A percentile compares a stretch with the other conserved stretches of the same genome.
These are phyloP conservation scores for Trachops cirrhosus DNA, from an alignment of 2,797 vertebrate genomes.

Conservation along the genomic window DNA sequence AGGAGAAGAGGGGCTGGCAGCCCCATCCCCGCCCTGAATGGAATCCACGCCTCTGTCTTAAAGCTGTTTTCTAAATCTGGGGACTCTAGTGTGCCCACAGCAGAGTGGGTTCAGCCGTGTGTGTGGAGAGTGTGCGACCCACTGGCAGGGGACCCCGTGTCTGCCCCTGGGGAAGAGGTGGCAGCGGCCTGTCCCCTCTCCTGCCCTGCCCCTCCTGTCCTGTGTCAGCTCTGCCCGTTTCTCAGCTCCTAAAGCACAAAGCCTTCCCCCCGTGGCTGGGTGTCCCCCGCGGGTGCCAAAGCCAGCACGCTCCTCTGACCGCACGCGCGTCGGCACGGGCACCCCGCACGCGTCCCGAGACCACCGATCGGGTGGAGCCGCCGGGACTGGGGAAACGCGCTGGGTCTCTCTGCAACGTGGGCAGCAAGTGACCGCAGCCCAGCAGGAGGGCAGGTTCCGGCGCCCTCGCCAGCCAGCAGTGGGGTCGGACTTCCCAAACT, in stretches of 20 bases:
- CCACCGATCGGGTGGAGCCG: too few species aligned
- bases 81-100: rapidly evolving
- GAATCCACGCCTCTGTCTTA: background rate
- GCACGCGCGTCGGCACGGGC: rapidly evolving
- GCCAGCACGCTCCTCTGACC: background rate
- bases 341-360: too few species aligned
- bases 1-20: background rate
- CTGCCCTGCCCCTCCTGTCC: background rate
- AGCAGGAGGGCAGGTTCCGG: too few species aligned
- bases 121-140: background rate
- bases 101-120: background rate
- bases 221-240: background rate
- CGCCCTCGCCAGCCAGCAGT: too few species aligned
- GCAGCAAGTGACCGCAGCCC: too few species aligned
- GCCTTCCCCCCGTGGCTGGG: too few species aligned
- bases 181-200: background rate
- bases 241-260: background rate
- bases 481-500: too few species aligned
- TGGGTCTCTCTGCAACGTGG: too few species aligned
- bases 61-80: background rate
- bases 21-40: background rate
- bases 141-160: background rate
- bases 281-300: background rate
- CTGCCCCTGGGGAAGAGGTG: too few species aligned
- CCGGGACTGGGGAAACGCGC: too few species aligned